Evolutionary conservation across 1,140 invertebrate genomes (phyloP), one percentile per base, ranked within the genome.

Genomic region (Tribolium madens): DNA sequence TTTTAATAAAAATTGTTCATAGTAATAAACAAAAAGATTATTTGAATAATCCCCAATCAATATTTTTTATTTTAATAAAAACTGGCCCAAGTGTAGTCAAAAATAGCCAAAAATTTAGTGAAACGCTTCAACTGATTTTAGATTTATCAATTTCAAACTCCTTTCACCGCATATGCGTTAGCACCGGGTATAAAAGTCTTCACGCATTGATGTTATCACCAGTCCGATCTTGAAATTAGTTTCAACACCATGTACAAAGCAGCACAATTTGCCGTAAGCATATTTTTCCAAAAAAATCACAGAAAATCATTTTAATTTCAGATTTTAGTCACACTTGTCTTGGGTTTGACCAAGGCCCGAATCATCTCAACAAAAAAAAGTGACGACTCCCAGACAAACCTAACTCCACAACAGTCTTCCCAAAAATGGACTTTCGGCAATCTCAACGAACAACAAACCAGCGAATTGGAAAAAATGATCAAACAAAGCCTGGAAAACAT

Each of bases 101-200:
- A n/a, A 26, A 26, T 64, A 13, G 5, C 5, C 6, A 21, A 33
- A 52, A 60, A 64, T 64, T 64, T 64, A 12, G 57, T 13, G 57
- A 64, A 33, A 64, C 21, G 12, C 10, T 18, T 3, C 26, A 64
- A 9, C n/a, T 42, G 9, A n/a, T 10, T 42, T 7, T 33, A 64
- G 13, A 14, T 64, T 33, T 64, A n/a, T 31, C n/a, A 33, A 14
- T 33, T 17, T n/a, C n/a, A 33, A 36, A 33, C 5, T 12, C 57
- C 57, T 64, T 64, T 64, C 57, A 64, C 57, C 57, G 26, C 10
- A 13, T 64, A n/a, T 12, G 14, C 15, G 31, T 64, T 64, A 64
- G 9, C n/a, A 36, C 1, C 9, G 6, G 13, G 57, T 64, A 64
- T 64, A 64, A 64, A 64, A 64, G 12, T 33, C 18, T 64, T 42